Evolutionary conservation across 2,888 invertebrate species (phyloP), one percentile per base, ranked within the genome.

Genomic region (Xylocampa areola): DNA sequence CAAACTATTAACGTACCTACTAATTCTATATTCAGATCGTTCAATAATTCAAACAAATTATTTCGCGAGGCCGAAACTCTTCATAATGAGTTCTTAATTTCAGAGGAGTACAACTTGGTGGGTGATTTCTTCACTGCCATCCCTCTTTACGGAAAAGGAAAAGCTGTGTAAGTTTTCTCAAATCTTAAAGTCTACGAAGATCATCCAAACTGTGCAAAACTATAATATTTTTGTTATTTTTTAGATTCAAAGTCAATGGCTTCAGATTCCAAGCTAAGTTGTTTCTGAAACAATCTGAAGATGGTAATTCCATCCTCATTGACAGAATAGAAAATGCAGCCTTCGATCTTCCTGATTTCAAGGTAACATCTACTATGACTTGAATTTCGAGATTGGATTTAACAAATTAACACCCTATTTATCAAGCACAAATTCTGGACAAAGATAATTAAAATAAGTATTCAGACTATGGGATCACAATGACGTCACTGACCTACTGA

Each of bases 71-170:
- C n/a, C n/a, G n/a, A n/a, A 21, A 21, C 7, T 25, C 25, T 8
- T 25, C 7, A 8, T 25, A 13, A 30, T n/a, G 6, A 1, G 1
- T 21, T 49, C 33, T 53, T 11, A 36, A 19, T 87, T 84, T 65
- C 82, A 91, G 91, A 75, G 8, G 44, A 73, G n/a, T 93, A 92
- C 75, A 84, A 88, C 41, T 63, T 92, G 0, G 29, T 75, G 16
- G 93, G 93, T 13, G 82, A 90, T 51, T 60, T 94, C 10, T 82
- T 88, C 48, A 82, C 82, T 25, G 89, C 87, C 45, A 80, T 92
- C 35, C 92, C 93, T 7, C 73, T 92, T 3, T 92, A 87, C 61
- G 93, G 91, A 68, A 86, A 87, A 32, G 91, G 92, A 41, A 71
- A 67, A 27, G 88, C 90, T 4, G 65, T 65, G 93, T 93, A 79